phyloP scores from a whole-genome alignment of 1,140 invertebrate species.

The Thrips palmi region DNA sequence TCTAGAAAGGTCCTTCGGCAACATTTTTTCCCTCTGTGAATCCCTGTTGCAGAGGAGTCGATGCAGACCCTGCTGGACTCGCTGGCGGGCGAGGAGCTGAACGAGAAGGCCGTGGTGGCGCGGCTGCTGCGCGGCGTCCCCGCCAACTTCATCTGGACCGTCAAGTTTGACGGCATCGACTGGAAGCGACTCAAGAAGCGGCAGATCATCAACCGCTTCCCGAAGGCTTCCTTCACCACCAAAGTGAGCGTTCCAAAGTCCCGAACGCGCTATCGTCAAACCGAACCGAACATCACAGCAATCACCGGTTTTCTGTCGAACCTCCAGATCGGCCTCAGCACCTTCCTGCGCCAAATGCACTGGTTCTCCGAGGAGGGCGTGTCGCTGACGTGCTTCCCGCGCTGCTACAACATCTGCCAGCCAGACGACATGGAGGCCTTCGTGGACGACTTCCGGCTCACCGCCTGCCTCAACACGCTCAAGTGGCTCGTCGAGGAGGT shows the following conservation, averaged over 20 bases:
- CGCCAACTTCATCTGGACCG: conserved; percentile 17
- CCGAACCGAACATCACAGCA: not conserved
- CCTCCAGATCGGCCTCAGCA: conserved; percentile 46
- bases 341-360: conserved; percentile 65
- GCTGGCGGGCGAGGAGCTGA: not conserved
- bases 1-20: too few species aligned
- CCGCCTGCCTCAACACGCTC: conserved; percentile 64
- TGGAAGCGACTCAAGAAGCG: conserved; percentile 14
- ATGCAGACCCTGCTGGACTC: not conserved
- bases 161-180: conserved; percentile 14
- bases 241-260: conserved; percentile 11
- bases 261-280: not conserved
- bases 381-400: conserved; percentile 61
- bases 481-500: conserved; percentile 47
- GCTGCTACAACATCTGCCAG: conserved; percentile 71
- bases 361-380: conserved; percentile 74
- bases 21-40: not conserved
- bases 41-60: not conserved
- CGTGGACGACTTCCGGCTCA: conserved; percentile 74
- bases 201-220: conserved; percentile 16
- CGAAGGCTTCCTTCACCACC: conserved; percentile 15
- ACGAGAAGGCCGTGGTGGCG: conserved; percentile 13
- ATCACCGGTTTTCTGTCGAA: not conserved
- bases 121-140: conserved; percentile 13
- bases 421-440: conserved; percentile 76